A percentile compares a stretch with the other conserved stretches of the same genome.
These are phyloP conservation scores for Protomyctophum bolini DNA, from an alignment of 2,113 vertebrate species.

Conservation along the genomic window DNA sequence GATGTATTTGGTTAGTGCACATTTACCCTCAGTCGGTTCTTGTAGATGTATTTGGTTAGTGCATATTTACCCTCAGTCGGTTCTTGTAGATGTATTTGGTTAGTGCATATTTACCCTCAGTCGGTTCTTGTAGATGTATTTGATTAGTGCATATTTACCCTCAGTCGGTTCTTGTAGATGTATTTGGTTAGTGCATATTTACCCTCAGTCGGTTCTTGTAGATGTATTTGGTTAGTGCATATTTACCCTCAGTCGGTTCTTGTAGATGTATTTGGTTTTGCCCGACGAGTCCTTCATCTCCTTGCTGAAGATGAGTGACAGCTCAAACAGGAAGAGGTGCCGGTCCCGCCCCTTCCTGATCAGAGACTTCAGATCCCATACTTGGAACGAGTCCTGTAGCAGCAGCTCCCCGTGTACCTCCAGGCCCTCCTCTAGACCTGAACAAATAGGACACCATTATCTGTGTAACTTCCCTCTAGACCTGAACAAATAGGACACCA, in stretches of 20 bases:
- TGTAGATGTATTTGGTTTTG: constrained; percentile 98
- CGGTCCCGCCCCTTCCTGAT: constrained; percentile 97
- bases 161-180: no score
- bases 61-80: no score
- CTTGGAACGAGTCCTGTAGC: constrained; percentile 97
- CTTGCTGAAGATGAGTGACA: constrained; percentile 98
- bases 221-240: background rate
- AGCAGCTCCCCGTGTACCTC: constrained; percentile 97
- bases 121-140: no score
- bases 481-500: no score
- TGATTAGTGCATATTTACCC: no score
- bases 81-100: no score
- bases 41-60: no score
- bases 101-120: no score
- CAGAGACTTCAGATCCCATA: constrained; percentile 99
- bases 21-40: no score
- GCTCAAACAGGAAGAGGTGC: constrained; percentile 98
- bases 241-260: constrained; percentile 94
- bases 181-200: background rate
- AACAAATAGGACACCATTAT: no score
- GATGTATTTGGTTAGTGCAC: no score
- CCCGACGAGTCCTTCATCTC: constrained; percentile 99
- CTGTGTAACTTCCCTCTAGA: no score
- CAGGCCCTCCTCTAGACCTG: constrained; percentile 94
- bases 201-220: background rate